Evolutionary conservation across 2,888 invertebrate species (phyloP).

Genomic region (Tupiocoris notatus): DNA sequence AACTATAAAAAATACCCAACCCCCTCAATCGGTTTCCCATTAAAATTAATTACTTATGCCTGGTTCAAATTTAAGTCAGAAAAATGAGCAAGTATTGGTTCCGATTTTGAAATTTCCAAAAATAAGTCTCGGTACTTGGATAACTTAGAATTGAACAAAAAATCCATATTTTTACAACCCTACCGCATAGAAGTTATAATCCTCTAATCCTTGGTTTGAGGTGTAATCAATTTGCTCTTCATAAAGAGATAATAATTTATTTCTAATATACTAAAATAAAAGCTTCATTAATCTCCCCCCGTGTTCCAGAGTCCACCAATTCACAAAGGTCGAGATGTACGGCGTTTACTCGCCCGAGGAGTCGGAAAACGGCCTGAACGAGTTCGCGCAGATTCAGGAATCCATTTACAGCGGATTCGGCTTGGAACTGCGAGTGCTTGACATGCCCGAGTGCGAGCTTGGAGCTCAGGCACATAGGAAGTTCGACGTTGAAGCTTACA

Average conservation of each 20-base stretch:
- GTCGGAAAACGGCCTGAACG: slow-evolving; percentile 71
- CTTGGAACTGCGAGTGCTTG: slow-evolving; percentile 79
- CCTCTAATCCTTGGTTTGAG: too few relatives aligned
- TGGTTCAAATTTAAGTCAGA: too few relatives aligned
- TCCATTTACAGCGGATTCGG: slow-evolving; percentile 70
- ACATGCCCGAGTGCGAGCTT: slow-evolving; percentile 94
- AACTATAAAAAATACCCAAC: too few relatives aligned
- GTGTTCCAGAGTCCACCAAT: slow-evolving; percentile 80
- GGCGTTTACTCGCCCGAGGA: slow-evolving; percentile 67
- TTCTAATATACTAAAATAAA: too few relatives aligned
- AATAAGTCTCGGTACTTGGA: too few relatives aligned
- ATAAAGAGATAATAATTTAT: not conserved
- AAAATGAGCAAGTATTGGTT: too few relatives aligned
- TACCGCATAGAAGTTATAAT: not conserved
- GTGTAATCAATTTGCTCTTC: too few relatives aligned
- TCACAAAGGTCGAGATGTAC: slow-evolving; percentile 98
- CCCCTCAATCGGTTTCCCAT: too few relatives aligned
- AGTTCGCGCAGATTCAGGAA: slow-evolving; percentile 73
- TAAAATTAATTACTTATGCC: too few relatives aligned
- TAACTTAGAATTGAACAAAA: too few relatives aligned
- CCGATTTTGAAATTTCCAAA: too few relatives aligned
- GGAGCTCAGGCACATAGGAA: slow-evolving; percentile 86
- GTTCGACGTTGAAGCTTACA: slow-evolving; percentile 96
- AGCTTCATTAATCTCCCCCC: not conserved
- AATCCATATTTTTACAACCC: too few relatives aligned